Conservation (phyloP, 2,888 invertebrate genomes). For the Brenthis daphne region DNA sequence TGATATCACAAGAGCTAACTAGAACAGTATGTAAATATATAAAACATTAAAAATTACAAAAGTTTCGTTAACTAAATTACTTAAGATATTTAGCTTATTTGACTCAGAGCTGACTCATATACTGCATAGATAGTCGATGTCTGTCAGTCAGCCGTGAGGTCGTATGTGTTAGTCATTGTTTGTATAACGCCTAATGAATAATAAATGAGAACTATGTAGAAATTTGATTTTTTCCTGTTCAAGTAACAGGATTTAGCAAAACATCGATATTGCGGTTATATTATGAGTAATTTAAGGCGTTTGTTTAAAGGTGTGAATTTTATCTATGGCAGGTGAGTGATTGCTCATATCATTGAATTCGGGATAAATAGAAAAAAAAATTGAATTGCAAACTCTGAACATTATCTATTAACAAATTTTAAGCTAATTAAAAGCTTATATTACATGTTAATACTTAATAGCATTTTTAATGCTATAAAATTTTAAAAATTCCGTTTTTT, state of each 20-base stretch:
- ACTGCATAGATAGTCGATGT: constrained; percentile 43
- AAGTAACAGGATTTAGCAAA: constrained; percentile 1
- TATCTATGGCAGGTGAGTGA: no score
- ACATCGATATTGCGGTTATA: neutral
- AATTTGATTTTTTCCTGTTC: constrained; percentile 17
- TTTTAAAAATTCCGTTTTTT: no score
- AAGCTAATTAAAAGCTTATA: no score
- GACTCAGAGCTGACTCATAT: constrained; percentile 5
- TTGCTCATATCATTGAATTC: no score
- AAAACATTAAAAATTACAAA: neutral
- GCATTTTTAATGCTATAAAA: no score
- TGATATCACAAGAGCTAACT: no score
- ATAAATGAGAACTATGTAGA: constrained; percentile 33
- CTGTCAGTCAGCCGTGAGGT: constrained; percentile 35
- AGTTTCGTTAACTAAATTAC: neutral
- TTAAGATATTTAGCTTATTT: constrained; percentile 4
- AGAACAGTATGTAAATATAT: neutral
- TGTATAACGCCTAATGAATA: constrained; percentile 38
- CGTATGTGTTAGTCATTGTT: constrained; percentile 44
- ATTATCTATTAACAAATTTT: no score
- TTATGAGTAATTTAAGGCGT: neutral
- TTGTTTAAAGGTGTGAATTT: neutral
- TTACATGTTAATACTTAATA: no score
- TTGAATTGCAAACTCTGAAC: no score
- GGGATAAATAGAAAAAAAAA: no score